A percentile compares a stretch with the other conserved stretches of the same genome.
phyloP scores from a whole-genome alignment of 1,140 invertebrate species.

The Agrypnia vestita region DNA sequence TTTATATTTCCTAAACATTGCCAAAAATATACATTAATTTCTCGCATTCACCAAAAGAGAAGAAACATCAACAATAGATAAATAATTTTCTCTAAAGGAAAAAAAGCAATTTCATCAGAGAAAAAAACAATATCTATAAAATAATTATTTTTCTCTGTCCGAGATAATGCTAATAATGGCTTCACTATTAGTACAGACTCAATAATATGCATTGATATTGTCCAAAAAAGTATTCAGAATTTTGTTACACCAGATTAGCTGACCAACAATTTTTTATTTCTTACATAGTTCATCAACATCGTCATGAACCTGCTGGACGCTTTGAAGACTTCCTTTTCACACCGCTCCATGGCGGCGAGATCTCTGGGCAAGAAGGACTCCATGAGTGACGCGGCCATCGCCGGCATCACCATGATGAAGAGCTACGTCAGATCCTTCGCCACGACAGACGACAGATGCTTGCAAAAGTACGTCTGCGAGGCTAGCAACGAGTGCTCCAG shows the following conservation, averaged over 20 bases:
- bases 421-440: constrained; percentile 89
- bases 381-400: constrained; percentile 88
- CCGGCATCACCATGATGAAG: constrained; percentile 89
- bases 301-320: constrained; percentile 91
- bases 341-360: constrained; percentile 86
- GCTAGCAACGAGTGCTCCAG: constrained; percentile 90
- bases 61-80: no score
- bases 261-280: neutral
- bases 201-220: no score
- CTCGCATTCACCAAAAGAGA: no score
- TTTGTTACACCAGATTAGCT: neutral
- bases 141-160: no score
- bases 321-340: constrained; percentile 91
- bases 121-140: no score
- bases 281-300: constrained; percentile 89
- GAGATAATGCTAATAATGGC: no score
- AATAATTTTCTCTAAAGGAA: no score
- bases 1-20: no score
- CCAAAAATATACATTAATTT: no score
- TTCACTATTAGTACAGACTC: no score
- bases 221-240: neutral
- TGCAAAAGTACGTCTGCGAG: constrained; percentile 89
- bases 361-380: constrained; percentile 88
- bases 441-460: constrained; percentile 85
- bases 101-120: no score